Evolutionary conservation across 2,797 vertebrate genomes (phyloP), one percentile per base, ranked within the genome.

Genomic region (Selene dorsalis): DNA sequence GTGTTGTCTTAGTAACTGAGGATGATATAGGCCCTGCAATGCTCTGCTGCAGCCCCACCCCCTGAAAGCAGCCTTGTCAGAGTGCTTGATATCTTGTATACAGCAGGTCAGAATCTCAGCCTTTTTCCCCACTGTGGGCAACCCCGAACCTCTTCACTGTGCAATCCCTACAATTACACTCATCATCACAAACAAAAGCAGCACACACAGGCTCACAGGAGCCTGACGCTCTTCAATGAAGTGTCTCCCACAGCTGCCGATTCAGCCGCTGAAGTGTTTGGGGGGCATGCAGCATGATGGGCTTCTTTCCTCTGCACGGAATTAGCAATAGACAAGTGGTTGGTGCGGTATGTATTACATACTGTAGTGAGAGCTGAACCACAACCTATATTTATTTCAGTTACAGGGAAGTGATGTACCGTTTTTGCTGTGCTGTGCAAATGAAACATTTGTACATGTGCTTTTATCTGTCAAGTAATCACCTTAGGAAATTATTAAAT

Each of bases 131-230:
- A 57, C 75, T 61, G 74, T 73, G 57, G 75, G 83, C 81, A 75
- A 82, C 75, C 87, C 84, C 77, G 83, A 74, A 91, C 87, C 92
- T 88, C 91, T 86, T 81, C 77, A 80, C 77, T 84, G 74, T 80
- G 84, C 82, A 87, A 74, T 83, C 76, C 88, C 87, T 83, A 84
- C 89, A 90, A 93, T 95, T 93, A 93, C 84, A 92, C 80, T 82
- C 84, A 93, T 93, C 90, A 94, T 86, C 32, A 22, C 85, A 92
- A 92, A 92, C 91, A 92, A 93, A 92, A 84, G 87, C 84, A 71
- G 69, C 89, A 47, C 81, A 87, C 75, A 82, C 74, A 84, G 69
- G 75, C 81, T 84, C 87, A 68, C 70, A 48, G 85, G 80, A 84
- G 84, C 84, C 77, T 61, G 74, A 39, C 48, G 72, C 90, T 91